Percentiles rank a stretch among this genome's conserved stretches.
Evolutionary conservation across 1,140 invertebrate genomes (phyloP).

Genomic region (Riptortus pedestris): DNA sequence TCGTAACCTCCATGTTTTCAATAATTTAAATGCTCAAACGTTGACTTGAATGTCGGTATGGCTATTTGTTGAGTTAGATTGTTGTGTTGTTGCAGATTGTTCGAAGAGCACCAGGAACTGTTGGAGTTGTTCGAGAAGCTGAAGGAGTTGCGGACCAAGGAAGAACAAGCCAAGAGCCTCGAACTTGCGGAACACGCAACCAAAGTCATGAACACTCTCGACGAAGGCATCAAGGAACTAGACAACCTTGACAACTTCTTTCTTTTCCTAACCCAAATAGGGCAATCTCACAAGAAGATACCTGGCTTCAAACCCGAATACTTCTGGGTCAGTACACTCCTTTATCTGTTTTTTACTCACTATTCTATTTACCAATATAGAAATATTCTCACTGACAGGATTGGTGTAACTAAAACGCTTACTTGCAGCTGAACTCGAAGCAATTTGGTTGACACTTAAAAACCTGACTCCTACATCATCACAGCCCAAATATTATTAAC

Average conservation of each 20-base stretch:
- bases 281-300: conserved; percentile 69
- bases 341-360: background rate
- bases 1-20: too few species aligned
- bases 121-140: conserved; percentile 74
- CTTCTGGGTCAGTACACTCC: conserved; percentile 68
- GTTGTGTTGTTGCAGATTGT: conserved; percentile 50
- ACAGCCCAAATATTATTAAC: too few species aligned
- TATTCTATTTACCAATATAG: background rate
- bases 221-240: conserved; percentile 73
- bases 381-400: too few species aligned
- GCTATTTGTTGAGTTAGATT: too few species aligned
- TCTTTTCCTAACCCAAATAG: conserved; percentile 68
- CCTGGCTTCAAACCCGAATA: conserved; percentile 74
- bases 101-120: conserved; percentile 75
- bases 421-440: too few species aligned
- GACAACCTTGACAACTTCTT: conserved; percentile 77
- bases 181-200: conserved; percentile 77
- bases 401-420: too few species aligned
- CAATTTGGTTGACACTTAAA: too few species aligned
- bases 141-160: conserved; percentile 60
- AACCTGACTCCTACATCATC: too few species aligned
- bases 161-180: conserved; percentile 66
- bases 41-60: too few species aligned
- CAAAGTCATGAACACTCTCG: conserved; percentile 77
- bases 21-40: too few species aligned